These are phyloP conservation scores for Anagrus nilaparvatae DNA, from an alignment of 1,140 invertebrate genomes.

Conservation along the genomic window DNA sequence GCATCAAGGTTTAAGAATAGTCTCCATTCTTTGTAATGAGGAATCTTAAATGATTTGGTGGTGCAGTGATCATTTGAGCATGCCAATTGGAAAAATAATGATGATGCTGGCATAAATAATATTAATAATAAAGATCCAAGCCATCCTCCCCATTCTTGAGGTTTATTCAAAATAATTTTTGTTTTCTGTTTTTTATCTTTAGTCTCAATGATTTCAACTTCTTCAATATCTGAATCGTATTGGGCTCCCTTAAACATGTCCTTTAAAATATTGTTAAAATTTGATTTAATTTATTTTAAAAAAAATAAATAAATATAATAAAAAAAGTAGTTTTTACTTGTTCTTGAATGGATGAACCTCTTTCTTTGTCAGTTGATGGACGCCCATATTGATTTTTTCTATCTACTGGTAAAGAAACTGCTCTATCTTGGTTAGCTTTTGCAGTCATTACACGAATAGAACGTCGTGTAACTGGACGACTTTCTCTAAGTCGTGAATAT, in stretches of 20 bases:
- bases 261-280: slow-evolving; percentile 16
- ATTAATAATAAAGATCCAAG: slow-evolving; percentile 28
- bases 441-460: slow-evolving; percentile 26
- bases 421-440: slow-evolving; percentile 31
- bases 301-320: slow-evolving; percentile 1
- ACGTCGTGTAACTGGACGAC: slow-evolving; percentile 22
- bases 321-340: slow-evolving; percentile 20
- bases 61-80: slow-evolving; percentile 29
- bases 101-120: slow-evolving; percentile 20
- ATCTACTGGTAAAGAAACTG: slow-evolving; percentile 34
- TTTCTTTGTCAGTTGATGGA: slow-evolving; percentile 23
- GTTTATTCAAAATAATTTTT: slow-evolving; percentile 28
- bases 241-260: slow-evolving; percentile 21
- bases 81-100: slow-evolving; percentile 29
- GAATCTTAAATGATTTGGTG: slow-evolving; percentile 18
- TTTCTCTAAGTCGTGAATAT: slow-evolving; percentile 25
- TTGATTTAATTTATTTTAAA: not conserved
- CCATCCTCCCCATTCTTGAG: slow-evolving; percentile 37
- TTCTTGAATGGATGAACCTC: slow-evolving; percentile 35
- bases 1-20: slow-evolving; percentile 26
- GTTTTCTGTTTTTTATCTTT: slow-evolving; percentile 23
- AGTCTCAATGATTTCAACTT: slow-evolving; percentile 14
- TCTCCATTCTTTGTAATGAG: slow-evolving; percentile 19
- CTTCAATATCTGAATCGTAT: slow-evolving; percentile 21
- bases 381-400: slow-evolving; percentile 25